Evolutionary conservation across 2,797 vertebrate species (phyloP).

Genomic region (Corythornis leucogaster): DNA sequence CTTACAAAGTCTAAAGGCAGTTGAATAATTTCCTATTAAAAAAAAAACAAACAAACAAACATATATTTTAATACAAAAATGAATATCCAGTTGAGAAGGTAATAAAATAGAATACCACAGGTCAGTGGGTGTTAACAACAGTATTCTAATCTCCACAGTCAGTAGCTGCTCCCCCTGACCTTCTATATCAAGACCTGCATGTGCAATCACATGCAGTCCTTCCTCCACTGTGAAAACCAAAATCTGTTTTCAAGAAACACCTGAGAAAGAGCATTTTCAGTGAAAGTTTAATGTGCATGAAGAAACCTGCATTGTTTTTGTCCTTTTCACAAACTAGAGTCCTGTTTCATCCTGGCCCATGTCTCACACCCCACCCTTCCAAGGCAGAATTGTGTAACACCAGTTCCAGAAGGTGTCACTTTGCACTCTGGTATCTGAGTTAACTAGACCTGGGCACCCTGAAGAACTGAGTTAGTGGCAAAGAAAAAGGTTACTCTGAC

Average conservation of each 20-base stretch:
- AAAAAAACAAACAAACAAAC: no score
- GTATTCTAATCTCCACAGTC: neutral
- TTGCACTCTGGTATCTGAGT: neutral
- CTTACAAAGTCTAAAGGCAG: slow-evolving; percentile 94
- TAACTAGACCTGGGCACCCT: neutral
- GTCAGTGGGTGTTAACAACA: neutral
- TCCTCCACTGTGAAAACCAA: neutral
- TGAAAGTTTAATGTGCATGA: neutral
- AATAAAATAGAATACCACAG: neutral
- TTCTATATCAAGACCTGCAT: neutral
- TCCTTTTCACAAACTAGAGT: neutral
- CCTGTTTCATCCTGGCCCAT: accelerated
- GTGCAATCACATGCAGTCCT: neutral
- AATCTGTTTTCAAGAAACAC: neutral
- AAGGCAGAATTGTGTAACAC: neutral
- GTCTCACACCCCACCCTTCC: neutral
- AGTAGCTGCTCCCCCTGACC: neutral
- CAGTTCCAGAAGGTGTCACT: neutral
- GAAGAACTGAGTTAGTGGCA: neutral
- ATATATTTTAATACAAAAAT: neutral
- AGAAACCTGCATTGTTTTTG: neutral
- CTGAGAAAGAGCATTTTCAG: neutral
- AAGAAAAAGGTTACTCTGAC: neutral
- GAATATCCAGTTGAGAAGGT: neutral
- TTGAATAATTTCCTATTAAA: slow-evolving; percentile 90